Evolutionary conservation across 1,140 invertebrate genomes (phyloP).

Genomic region (Diuraphis noxia): DNA sequence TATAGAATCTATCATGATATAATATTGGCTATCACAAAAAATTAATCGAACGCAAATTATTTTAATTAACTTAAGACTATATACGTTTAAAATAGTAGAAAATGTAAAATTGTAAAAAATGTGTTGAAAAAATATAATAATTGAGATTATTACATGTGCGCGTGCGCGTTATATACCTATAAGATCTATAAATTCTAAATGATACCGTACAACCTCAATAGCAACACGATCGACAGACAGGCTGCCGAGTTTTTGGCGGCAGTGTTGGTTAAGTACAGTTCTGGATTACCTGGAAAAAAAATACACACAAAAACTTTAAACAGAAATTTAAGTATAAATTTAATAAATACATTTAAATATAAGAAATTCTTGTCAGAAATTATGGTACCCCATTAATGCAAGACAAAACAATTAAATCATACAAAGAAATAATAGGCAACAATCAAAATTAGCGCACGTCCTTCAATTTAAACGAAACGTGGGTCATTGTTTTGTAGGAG

Average conservation of each 20-base stretch:
- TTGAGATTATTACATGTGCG: not conserved
- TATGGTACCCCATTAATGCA: not conserved
- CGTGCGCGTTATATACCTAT: not conserved
- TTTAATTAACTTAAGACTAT: not conserved
- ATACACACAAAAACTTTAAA: not conserved
- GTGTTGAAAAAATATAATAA: not conserved
- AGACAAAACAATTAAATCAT: not conserved
- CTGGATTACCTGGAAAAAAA: conserved; percentile 14
- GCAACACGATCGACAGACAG: not conserved
- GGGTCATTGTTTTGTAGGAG: too few relatives aligned
- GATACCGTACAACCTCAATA: not conserved
- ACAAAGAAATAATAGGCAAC: not conserved
- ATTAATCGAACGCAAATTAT: not conserved
- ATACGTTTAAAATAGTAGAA: not conserved
- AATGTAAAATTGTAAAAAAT: not conserved
- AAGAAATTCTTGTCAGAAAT: not conserved
- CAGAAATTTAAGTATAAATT: not conserved
- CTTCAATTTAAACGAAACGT: not conserved
- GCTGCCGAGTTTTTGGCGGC: not conserved
- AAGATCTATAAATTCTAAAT: not conserved
- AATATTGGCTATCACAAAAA: not conserved
- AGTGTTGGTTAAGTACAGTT: not conserved
- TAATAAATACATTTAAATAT: too few relatives aligned
- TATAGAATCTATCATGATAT: not conserved
- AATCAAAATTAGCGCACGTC: not conserved